Conservation (phyloP, 2,888 invertebrate species). For the Elysia crispata region DNA sequence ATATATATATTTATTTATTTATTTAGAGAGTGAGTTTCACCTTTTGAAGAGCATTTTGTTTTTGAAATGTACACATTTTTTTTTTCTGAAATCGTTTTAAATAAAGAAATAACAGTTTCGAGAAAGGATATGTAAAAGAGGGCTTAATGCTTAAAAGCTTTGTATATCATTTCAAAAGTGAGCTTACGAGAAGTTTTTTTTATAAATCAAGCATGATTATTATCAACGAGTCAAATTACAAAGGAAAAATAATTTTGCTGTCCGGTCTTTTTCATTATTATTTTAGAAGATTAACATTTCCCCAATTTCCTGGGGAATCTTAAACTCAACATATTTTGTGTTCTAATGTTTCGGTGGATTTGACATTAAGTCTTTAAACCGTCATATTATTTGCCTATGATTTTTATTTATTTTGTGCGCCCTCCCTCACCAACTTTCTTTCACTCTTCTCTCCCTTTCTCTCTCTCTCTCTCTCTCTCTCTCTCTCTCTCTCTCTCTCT, state of each 20-base stretch:
- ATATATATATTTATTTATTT: too few relatives aligned
- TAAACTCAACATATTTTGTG: neutral
- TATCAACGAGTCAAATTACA: neutral
- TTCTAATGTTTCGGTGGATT: neutral
- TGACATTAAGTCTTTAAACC: neutral
- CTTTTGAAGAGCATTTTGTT: too few relatives aligned
- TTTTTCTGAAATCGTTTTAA: too few relatives aligned
- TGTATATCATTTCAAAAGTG: too few relatives aligned
- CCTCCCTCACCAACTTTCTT: too few relatives aligned
- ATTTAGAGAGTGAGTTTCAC: neutral
- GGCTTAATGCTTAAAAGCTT: too few relatives aligned
- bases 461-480: slow-evolving; percentile 11
- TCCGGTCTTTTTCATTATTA: neutral
- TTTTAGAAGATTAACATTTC: neutral
- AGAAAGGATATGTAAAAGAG: too few relatives aligned
- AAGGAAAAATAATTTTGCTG: neutral
- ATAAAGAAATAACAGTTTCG: neutral
- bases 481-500: too few relatives aligned
- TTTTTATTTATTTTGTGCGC: too few relatives aligned
- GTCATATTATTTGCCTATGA: neutral
- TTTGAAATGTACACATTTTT: too few relatives aligned
- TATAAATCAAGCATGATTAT: too few relatives aligned
- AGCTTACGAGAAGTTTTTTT: too few relatives aligned
- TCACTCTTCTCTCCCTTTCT: slow-evolving; percentile 12
- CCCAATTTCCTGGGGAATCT: slow-evolving; percentile 15